Evolutionary conservation across 2,113 vertebrate species (phyloP), one percentile per base, ranked within the genome.

Genomic region (Silurus asotus): DNA sequence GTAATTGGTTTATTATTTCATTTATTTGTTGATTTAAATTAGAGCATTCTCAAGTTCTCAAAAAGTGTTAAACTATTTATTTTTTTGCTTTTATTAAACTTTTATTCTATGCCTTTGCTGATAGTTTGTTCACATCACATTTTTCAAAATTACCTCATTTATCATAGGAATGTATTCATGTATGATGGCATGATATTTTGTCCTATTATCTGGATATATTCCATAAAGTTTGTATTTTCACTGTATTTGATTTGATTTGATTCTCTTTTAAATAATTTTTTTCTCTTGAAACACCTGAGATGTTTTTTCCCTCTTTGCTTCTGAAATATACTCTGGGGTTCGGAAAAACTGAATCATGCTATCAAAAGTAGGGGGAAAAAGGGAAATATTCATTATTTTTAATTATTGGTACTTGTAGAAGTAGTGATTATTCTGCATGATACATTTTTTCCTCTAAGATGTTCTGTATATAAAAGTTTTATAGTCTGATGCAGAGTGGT

Each of bases 371-470:
- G 20, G 53, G 45, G 70, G 62, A 81, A 86, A 79, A 15, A 59
- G 70, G 72, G 84, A 86, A 79, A 15, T 55, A 13, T 67, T 81
- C 28, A 74, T 13, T 49, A 64, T 83, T 55, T 83, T 80, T 72
- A 45, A 59, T 83, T 23, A 59, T 25, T 72, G 53, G 20, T 58
- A 72, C 53, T 59, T 17, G n/a, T 37, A 65, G 53, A 74, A 83
- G 25, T 61, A 19, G 62, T 74, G 79, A 69, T 53, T 59, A 88
- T 28, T 88, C 53, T 83, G 82, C 17, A 75, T 69, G 48, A 65
- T 61, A 85, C 53, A 48, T 81, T 69, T 74, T 70, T 82, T 70
- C 20, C 51, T 13, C 64, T 28, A 25, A 13, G 37, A 78, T 67
- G 51, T 55, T n/a, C 19, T 77, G 20, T 58, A 77, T 77, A 53